Percentiles rank a stretch among this genome's conserved stretches.
Conservation (phyloP, 2,797 vertebrate species). For the Sitta carolinensis region DNA sequence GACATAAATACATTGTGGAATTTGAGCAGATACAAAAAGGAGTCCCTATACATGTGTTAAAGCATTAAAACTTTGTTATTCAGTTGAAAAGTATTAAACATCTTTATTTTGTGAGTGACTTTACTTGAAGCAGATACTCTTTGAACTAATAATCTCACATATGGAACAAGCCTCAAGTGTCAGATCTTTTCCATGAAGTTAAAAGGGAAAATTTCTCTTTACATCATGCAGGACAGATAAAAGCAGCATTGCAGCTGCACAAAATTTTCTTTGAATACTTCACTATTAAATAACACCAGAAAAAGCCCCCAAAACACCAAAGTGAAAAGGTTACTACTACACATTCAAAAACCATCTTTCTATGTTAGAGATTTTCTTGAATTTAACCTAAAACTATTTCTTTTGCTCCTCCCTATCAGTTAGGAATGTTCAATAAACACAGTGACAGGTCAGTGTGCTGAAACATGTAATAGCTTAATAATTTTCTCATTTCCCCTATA, state of each 20-base stretch:
- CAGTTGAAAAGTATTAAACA: not conserved
- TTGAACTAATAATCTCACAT: not conserved
- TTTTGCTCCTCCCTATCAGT: not conserved
- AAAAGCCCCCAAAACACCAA: fast-evolving
- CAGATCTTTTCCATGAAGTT: not conserved
- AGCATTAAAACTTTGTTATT: not conserved
- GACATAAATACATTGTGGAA: not conserved
- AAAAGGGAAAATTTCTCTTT: not conserved
- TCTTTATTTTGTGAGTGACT: not conserved
- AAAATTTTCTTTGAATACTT: not conserved
- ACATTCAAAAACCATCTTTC: not conserved
- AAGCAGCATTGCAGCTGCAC: not conserved
- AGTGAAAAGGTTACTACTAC: not conserved
- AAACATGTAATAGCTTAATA: not conserved
- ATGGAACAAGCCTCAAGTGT: not conserved
- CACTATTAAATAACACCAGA: not conserved
- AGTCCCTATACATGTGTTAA: not conserved
- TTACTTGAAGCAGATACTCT: not conserved
- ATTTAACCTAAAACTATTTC: not conserved
- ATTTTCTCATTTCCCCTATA: not conserved
- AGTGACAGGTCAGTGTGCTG: not conserved
- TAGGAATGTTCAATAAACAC: not conserved
- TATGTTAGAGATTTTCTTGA: not conserved
- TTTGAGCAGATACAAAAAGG: not conserved
- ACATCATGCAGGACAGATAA: not conserved